phyloP scores from a whole-genome alignment of 2,797 vertebrate genomes.

The Peromyscus melanophrys region DNA sequence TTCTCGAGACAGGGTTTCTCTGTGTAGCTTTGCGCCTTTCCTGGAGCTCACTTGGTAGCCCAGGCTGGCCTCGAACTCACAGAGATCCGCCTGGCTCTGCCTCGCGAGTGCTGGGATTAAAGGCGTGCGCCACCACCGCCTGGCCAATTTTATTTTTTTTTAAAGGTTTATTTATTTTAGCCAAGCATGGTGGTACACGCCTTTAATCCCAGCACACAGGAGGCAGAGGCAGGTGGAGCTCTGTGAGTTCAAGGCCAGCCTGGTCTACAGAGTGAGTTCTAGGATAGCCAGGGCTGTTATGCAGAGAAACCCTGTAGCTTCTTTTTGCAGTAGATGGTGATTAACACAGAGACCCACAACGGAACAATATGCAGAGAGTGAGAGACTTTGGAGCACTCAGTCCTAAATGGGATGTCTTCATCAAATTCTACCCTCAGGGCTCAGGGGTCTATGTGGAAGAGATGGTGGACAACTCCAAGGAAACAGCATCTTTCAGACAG shows the following conservation, averaged over 20 bases:
- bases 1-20: too few relatives aligned
- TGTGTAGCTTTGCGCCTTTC: too few relatives aligned
- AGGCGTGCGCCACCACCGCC: too few relatives aligned
- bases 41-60: too few relatives aligned
- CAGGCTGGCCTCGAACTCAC: too few relatives aligned
- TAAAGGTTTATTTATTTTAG: not conserved
- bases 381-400: not conserved
- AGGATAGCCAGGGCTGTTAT: not conserved
- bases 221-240: not conserved
- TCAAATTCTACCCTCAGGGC: not conserved
- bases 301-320: not conserved
- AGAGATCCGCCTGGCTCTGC: too few relatives aligned
- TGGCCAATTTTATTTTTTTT: not conserved
- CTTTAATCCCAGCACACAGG: not conserved
- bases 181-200: not conserved
- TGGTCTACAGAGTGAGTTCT: not conserved
- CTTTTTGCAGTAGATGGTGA: not conserved
- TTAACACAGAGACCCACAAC: not conserved
- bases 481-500: not conserved
- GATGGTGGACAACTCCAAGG: not conserved
- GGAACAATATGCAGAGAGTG: not conserved
- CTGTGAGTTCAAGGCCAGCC: not conserved
- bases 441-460: not conserved
- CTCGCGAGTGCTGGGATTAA: too few relatives aligned
- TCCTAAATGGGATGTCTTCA: not conserved